These are phyloP conservation scores for Motacilla alba DNA, from an alignment of 2,113 vertebrate genomes.

Conservation along the genomic window DNA sequence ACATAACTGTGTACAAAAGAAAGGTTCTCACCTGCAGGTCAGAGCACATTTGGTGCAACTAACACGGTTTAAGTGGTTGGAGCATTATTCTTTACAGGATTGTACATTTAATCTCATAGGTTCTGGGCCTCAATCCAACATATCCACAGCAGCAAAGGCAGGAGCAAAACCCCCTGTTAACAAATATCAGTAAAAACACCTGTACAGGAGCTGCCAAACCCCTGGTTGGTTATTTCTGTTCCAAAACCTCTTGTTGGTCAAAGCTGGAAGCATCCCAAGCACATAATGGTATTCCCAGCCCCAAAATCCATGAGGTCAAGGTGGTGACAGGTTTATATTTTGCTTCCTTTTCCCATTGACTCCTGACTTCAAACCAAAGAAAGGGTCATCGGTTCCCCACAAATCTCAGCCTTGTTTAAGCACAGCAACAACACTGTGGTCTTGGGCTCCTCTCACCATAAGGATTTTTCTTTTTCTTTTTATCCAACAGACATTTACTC, in stretches of 20 bases:
- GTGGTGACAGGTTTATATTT: not conserved
- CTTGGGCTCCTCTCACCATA: not conserved
- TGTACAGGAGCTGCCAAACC: not conserved
- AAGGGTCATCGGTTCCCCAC: not conserved
- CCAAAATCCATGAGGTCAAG: not conserved
- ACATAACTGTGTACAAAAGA: not conserved
- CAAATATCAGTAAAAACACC: not conserved
- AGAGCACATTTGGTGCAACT: not conserved
- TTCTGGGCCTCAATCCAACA: not conserved
- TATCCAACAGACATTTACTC: not conserved
- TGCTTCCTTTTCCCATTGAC: not conserved
- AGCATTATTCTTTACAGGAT: not conserved
- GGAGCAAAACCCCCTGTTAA: not conserved
- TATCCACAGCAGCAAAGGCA: not conserved
- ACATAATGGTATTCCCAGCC: not conserved
- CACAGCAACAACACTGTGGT: not conserved
- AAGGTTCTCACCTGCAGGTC: not conserved
- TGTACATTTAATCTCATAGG: not conserved
- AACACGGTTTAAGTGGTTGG: not conserved
- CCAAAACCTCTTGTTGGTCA: not conserved
- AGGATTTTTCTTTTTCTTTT: not conserved
- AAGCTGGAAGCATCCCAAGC: not conserved
- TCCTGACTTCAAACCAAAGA: not conserved
- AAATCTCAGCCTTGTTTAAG: not conserved
- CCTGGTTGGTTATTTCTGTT: not conserved